Evolutionary conservation across 2,888 invertebrate genomes (phyloP), one percentile per base, ranked within the genome.

Genomic region (Ormyrus thymus): DNA sequence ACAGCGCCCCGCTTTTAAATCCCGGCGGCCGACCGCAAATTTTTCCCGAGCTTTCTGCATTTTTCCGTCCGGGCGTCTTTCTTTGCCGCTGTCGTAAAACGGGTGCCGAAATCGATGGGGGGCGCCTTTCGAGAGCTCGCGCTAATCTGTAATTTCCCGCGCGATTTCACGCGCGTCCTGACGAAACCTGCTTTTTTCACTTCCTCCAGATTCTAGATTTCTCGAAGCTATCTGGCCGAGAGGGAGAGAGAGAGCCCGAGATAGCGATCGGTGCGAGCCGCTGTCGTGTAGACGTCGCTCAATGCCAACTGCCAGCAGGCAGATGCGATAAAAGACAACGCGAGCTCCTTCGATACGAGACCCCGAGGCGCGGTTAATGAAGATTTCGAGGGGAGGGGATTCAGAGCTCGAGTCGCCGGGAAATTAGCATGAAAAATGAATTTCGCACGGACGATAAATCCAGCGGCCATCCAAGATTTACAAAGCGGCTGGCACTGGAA

Each of bases 151-250:
- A 51, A 65, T 71, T 76, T 76, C 70, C 50, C 70, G 76, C 29
- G 29, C 68, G 48, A 69, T 69, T 76, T 76, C 61, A 53, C 61
- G 64, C 73, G 6, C 59, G 29, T 11, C 58, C 10, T 73, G 64
- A 73, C 64, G 73, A 64, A 73, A 74, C 58, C 65, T 7, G 11
- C 43, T 9, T 66, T 29, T 53, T 51, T 43, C 10, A 51, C 50
- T 65, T 56, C 73, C 65, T 56, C 11, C 50, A n/a, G 73, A 65
- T 58, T 50, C 50, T 48, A 50, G 65, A 50, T 58, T 58, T 50
- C 58, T 29, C 15, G 50, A 65, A 11, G 10, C 58, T 10, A 72
- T 72, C 70, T 46, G 50, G 50, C 29, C n/a, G 6, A 29, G 29
- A 29, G 29, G 0, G 55, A 55, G 55, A 55, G 29, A 29, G 29